These are phyloP conservation scores for Poeciliopsis prolifica DNA, from an alignment of 2,113 vertebrate genomes.

Conservation along the genomic window DNA sequence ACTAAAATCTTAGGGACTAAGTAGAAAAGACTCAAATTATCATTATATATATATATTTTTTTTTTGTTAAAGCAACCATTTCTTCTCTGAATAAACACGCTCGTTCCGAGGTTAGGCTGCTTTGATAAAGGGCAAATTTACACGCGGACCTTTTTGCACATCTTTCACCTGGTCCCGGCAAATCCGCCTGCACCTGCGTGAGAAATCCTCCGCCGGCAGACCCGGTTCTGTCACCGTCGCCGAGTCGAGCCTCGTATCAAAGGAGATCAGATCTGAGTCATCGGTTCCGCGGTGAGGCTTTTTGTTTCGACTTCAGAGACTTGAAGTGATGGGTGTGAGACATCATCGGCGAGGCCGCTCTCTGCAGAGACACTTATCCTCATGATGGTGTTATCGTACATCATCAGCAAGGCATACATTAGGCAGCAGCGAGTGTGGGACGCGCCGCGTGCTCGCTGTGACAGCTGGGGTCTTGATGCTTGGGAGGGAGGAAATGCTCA, in stretches of 20 bases:
- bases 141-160: background rate
- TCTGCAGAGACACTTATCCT: constrained; percentile 66
- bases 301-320: constrained; percentile 65
- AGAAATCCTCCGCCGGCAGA: constrained; percentile 9
- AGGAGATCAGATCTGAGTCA: constrained; percentile 59
- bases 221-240: constrained; percentile 66
- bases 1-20: too few species aligned
- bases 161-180: background rate
- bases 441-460: constrained; percentile 30
- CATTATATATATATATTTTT: too few species aligned
- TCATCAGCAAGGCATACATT: constrained; percentile 56
- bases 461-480: constrained; percentile 72
- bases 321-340: constrained; percentile 61
- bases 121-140: background rate
- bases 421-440: constrained; percentile 56
- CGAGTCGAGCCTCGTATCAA: constrained; percentile 63
- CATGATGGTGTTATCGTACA: constrained; percentile 71
- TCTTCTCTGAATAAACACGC: background rate
- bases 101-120: background rate
- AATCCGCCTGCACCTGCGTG: background rate
- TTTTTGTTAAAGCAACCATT: background rate
- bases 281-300: constrained; percentile 40
- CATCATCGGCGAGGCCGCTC: constrained; percentile 45
- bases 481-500: constrained; percentile 69
- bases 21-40: too few species aligned